Base-by-base conservation (phyloP, 1,140 invertebrate species). In the Alviniconcha marisindica region DNA sequence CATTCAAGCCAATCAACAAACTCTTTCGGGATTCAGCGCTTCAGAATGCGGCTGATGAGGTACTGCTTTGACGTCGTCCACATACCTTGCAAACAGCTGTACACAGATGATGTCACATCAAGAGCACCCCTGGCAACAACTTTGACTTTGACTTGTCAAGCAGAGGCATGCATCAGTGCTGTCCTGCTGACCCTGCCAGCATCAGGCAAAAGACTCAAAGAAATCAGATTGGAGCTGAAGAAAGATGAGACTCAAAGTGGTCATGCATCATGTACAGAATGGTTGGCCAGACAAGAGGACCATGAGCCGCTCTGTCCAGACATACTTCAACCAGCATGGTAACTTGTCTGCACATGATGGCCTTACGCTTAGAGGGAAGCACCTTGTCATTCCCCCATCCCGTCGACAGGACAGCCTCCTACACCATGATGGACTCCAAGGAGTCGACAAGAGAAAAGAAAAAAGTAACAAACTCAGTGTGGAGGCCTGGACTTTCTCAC, bases 11-110 rank as follows among this genome's bases (percentile, higher is more conserved):
- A 56, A n/a, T 88, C 2, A 77, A 85, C 24, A 60, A 80, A 73
- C 36, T 54, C 87, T 21, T 0, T 84, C 0, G 38, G 78, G 71
- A 83, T 83, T 54, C 86, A 88, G 69, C 24, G 87, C 31, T 38
- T 88, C n/a, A 77, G 86, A 1, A 79, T 88, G 84, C 33, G 86
- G n/a, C 44, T 88, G 31, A 84, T 80, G 60, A 2, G 83, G 40
- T 88, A 77, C 66, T 80, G 74, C 24, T 21, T 74, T 15, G 44
- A 31, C 38, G 69, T 77, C 3, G 73, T 73, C 83, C 73, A 87
- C 56, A 78, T 83, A 2, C 84, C 86, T 66, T 86, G 87, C 18
- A 87, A 87, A 83, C 21, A 77, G 12, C 24, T 88, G 21, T n/a
- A 83, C 36, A 81, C 87, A 0, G 78, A 84, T 21, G 86, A 87